A percentile compares a stretch with the other conserved stretches of the same genome.
phyloP scores from a whole-genome alignment of 2,113 vertebrate genomes.

The Dolichotis patagonum region DNA sequence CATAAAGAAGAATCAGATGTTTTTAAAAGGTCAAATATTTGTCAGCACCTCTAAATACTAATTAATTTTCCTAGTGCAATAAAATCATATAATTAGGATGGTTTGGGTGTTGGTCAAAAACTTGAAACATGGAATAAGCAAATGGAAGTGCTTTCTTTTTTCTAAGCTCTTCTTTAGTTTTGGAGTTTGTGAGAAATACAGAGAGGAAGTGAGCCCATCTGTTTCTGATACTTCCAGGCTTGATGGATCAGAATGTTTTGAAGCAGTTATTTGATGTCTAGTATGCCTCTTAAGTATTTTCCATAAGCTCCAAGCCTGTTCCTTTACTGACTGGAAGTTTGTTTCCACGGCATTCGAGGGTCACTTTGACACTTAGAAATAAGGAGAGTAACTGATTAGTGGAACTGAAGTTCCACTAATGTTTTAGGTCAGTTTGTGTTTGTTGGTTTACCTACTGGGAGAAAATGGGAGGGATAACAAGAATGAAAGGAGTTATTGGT shows the following conservation, averaged over 20 bases:
- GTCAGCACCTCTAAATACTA: constrained; percentile 58
- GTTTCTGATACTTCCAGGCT: constrained; percentile 74
- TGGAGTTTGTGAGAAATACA: constrained; percentile 63
- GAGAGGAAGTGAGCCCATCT: constrained; percentile 78
- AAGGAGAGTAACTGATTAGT: constrained; percentile 22
- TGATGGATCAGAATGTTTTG: constrained; percentile 70
- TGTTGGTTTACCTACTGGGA: not conserved
- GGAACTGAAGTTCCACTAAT: not conserved
- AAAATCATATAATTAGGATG: constrained; percentile 57
- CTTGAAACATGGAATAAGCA: constrained; percentile 61
- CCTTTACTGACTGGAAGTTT: constrained; percentile 65
- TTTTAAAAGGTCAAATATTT: constrained; percentile 65
- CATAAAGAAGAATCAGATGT: not conserved
- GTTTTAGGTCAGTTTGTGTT: not conserved
- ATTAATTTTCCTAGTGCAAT: constrained; percentile 56
- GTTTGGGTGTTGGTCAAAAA: constrained; percentile 42
- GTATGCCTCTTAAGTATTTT: constrained; percentile 66
- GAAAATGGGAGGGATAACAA: constrained; percentile 1
- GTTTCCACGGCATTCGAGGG: constrained; percentile 25
- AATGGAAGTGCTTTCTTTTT: constrained; percentile 67
- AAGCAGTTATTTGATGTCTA: constrained; percentile 77
- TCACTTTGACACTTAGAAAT: constrained; percentile 37
- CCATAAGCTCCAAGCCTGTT: constrained; percentile 48
- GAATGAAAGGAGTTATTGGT: not conserved
- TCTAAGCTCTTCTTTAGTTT: constrained; percentile 56